Conservation (phyloP, 2,888 invertebrate genomes). For the Xylota segnis region DNA sequence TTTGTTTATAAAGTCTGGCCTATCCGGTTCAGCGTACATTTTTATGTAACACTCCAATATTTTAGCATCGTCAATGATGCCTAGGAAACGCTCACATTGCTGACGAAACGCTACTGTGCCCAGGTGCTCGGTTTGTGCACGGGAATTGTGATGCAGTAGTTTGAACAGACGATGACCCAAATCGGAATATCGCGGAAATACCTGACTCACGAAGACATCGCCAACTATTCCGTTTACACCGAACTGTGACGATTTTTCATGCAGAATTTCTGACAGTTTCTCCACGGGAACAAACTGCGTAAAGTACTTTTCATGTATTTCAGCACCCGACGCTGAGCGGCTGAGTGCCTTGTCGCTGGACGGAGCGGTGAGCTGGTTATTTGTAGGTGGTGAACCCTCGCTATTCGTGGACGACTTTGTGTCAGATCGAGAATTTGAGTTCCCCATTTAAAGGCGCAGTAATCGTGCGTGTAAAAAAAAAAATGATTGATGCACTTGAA, state of each 20-base stretch:
- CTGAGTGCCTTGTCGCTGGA: constrained; percentile 82
- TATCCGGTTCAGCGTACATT: constrained; percentile 86
- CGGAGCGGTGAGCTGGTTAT: constrained; percentile 15
- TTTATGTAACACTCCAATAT: constrained; percentile 90
- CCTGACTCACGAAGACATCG: constrained; percentile 86
- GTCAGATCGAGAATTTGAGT: constrained; percentile 66
- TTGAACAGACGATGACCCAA: constrained; percentile 89
- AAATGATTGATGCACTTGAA: constrained; percentile 63
- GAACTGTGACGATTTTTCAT: constrained; percentile 89
- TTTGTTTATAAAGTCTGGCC: constrained; percentile 87
- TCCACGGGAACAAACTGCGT: constrained; percentile 90
- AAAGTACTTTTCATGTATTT: constrained; percentile 87
- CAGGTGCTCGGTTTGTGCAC: constrained; percentile 87
- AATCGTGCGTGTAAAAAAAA: constrained; percentile 39
- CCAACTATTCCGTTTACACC: constrained; percentile 89
- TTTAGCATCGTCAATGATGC: constrained; percentile 86
- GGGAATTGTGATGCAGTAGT: constrained; percentile 87
- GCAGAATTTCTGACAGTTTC: constrained; percentile 90
- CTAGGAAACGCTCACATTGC: constrained; percentile 89
- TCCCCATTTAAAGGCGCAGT: constrained; percentile 75
- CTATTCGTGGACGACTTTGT: constrained; percentile 50
- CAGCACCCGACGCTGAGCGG: constrained; percentile 88
- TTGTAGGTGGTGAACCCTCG: constrained; percentile 26
- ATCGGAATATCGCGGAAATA: constrained; percentile 92
- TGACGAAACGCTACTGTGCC: constrained; percentile 88